These are phyloP conservation scores for Dexiosoma caninum DNA, from an alignment of 2,888 invertebrate genomes.

Conservation along the genomic window DNA sequence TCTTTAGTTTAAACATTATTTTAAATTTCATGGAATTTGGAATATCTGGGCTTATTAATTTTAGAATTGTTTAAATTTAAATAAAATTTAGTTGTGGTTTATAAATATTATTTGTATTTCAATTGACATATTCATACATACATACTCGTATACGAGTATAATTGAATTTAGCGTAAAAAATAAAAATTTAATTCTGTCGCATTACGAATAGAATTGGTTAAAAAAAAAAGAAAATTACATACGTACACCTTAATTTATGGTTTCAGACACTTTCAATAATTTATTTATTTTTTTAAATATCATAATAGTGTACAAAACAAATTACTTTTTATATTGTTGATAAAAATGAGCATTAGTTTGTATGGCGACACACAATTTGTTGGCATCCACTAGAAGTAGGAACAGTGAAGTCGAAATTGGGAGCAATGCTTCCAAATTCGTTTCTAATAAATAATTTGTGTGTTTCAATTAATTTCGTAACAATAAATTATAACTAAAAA, in stretches of 20 bases:
- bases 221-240: neutral
- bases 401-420: neutral
- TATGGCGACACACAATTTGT: neutral
- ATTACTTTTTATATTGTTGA: neutral
- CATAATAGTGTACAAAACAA: neutral
- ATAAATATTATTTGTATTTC: neutral
- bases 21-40: too few relatives aligned
- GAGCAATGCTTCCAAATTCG: too few relatives aligned
- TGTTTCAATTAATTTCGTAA: too few relatives aligned
- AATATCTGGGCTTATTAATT: too few relatives aligned
- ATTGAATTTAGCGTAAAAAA: neutral
- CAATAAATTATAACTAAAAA: too few relatives aligned
- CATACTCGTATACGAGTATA: too few relatives aligned
- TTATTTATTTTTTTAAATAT: neutral
- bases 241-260: conserved; percentile 1
- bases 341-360: neutral
- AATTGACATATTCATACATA: neutral
- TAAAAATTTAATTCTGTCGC: neutral
- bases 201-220: neutral
- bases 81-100: neutral
- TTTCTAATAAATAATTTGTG: neutral
- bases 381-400: neutral
- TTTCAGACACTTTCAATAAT: conserved; percentile 25
- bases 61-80: too few relatives aligned
- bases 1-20: too few relatives aligned